Evolutionary conservation across 2,797 vertebrate genomes (phyloP).

Genomic region (Macropodus opercularis): DNA sequence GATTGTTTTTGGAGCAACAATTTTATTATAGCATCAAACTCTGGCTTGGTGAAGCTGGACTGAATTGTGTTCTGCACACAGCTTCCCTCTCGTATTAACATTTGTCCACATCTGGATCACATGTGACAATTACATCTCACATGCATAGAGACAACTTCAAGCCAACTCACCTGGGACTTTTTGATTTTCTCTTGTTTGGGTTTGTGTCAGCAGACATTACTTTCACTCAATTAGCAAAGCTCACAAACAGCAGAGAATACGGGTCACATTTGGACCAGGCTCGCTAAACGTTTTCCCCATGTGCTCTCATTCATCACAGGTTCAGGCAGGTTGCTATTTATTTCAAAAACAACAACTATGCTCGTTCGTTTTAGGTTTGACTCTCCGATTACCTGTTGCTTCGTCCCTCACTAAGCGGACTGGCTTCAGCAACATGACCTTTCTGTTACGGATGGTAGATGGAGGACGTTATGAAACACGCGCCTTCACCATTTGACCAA

Average conservation of each 20-base stretch:
- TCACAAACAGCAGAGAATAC: not conserved
- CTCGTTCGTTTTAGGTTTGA: conserved; percentile 12
- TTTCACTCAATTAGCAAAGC: conserved; percentile 9
- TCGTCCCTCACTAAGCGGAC: conserved; percentile 16
- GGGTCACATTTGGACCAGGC: conserved; percentile 1
- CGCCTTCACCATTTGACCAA: conserved; percentile 38
- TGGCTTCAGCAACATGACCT: conserved; percentile 35
- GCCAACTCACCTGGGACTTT: not conserved
- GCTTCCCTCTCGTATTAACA: not conserved
- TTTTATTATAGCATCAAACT: too few species aligned
- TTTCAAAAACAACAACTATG: conserved; percentile 11
- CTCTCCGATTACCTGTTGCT: conserved; percentile 31
- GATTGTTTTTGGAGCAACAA: too few species aligned
- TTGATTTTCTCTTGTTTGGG: not conserved
- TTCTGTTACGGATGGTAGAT: conserved; percentile 22
- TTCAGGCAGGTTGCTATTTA: conserved; percentile 25
- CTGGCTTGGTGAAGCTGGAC: not conserved
- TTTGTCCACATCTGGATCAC: not conserved
- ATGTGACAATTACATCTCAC: not conserved
- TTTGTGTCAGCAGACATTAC: conserved; percentile 3
- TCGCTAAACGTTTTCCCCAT: conserved; percentile 42
- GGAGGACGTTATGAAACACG: conserved; percentile 25
- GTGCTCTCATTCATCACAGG: conserved; percentile 36
- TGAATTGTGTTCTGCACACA: not conserved
- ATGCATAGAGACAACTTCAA: not conserved